Base-by-base conservation (phyloP, 2,797 vertebrate species). In the Trachops cirrhosus region DNA sequence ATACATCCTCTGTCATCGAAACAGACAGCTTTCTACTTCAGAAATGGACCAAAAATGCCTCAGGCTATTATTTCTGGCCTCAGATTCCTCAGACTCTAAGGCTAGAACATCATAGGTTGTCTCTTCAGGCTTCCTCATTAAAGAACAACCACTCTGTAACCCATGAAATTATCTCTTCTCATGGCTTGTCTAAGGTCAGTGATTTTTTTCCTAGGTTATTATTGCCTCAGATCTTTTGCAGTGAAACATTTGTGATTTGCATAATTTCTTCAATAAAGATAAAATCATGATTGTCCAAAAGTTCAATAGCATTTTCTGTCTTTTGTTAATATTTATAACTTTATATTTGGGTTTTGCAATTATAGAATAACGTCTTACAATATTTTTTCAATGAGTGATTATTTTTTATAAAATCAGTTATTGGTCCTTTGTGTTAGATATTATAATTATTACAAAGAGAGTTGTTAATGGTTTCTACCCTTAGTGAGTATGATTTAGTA, bases 201-300 rank as follows among this genome's bases (percentile, higher is more conserved):
- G 2, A 86, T 91, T 57, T 59, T 96, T 96, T 88, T 54, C 6
- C 62, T 95, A 46, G 32, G 34, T 95, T 91, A 74, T 78, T 79
- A 86, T 4, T 96, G 92, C 37, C 39, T 48, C 16, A 16, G 6
- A n/a, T 79, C 22, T 90, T 91, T 92, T 78, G 34, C 64, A 83
- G 2, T 84, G 93, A 92, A 94, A 82, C 18, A 79, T 71, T 90
- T 90, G 9, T 86, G 21, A 92, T 85, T 93, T 87, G 10, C 26
- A 86, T 80, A 82, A 39, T 93, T 93, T 91, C 52, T 92, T 79
- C 21, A 37, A 79, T 82, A 46, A 88, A 73, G 79, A 80, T 46
- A 24, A 78, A 80, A 6, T 24, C 32, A 86, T 59, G 32, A 64
- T 89, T 89, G 94, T 91, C 34, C 2, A 91, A 50, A 91, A 83